phyloP scores from a whole-genome alignment of 1,140 invertebrate genomes.

The Sesamia nonagrioides region DNA sequence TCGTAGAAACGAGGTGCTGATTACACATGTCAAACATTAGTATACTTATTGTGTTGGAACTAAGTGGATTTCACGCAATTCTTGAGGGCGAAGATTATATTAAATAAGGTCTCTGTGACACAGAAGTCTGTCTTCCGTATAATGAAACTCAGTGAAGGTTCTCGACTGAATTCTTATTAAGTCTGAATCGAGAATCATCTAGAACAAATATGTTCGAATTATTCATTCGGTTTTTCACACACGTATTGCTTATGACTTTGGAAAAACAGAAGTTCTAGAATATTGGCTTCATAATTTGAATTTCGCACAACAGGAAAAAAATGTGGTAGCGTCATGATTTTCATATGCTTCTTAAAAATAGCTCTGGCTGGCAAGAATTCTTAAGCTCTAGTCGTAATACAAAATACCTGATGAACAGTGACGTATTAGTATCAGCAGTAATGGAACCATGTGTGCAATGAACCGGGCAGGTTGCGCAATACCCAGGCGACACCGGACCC shows the following conservation, averaged over 20 bases:
- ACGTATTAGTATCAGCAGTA: constrained; percentile 58
- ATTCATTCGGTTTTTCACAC: no score
- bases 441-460: constrained; percentile 55
- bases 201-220: no score
- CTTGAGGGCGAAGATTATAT: not conserved
- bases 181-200: no score
- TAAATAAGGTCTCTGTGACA: not conserved
- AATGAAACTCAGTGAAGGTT: not conserved
- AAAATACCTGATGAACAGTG: not conserved
- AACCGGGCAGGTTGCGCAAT: constrained; percentile 59
- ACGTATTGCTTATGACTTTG: no score
- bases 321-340: no score
- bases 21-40: constrained; percentile 39
- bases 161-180: not conserved
- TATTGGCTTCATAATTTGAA: no score
- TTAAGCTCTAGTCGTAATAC: not conserved
- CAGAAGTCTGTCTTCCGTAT: no score
- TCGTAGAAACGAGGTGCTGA: constrained; percentile 21
- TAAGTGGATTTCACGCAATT: constrained; percentile 29
- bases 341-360: no score
- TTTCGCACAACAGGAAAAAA: no score
- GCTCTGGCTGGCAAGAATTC: not conserved
- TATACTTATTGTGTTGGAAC: constrained; percentile 35
- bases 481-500: constrained; percentile 59
- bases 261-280: no score